Percentiles rank a stretch among this genome's conserved stretches.
Evolutionary conservation across 2,113 vertebrate genomes (phyloP).

Genomic region (Gobius niger): DNA sequence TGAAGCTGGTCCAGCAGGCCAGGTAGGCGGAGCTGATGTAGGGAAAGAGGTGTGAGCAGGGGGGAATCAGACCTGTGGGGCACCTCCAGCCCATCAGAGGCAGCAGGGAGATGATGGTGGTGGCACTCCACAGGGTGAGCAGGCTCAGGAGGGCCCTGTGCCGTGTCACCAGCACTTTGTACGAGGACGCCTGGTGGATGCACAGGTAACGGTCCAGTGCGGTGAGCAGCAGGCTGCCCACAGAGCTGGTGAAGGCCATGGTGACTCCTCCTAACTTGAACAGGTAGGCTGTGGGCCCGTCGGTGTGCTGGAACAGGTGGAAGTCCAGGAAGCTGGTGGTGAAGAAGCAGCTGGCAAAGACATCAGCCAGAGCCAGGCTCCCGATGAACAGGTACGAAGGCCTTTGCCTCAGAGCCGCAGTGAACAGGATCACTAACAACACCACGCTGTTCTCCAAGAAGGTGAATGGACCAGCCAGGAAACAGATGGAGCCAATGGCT

Average conservation of each 20-base stretch:
- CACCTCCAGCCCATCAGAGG: conserved; percentile 93
- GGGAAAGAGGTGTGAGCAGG: conserved; percentile 86
- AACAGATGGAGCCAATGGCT: conserved; percentile 80
- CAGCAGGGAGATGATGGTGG: conserved; percentile 77
- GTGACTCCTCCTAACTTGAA: conserved; percentile 90
- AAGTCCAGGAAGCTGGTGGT: conserved; percentile 86
- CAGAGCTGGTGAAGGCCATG: conserved; percentile 85
- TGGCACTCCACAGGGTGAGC: conserved; percentile 78
- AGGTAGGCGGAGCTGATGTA: conserved; percentile 80
- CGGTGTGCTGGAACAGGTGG: conserved; percentile 75
- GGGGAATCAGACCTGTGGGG: conserved; percentile 54
- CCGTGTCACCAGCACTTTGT: conserved; percentile 84
- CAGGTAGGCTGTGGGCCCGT: conserved; percentile 76
- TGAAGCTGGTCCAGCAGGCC: conserved; percentile 79
- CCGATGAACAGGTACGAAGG: conserved; percentile 90
- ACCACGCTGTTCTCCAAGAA: conserved; percentile 84
- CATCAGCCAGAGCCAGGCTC: conserved; percentile 87
- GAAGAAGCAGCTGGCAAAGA: conserved; percentile 87
- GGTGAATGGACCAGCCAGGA: conserved; percentile 81
- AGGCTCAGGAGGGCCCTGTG: conserved; percentile 77
- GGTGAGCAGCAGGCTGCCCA: conserved; percentile 90
- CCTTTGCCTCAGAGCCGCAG: conserved; percentile 73
- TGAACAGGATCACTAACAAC: conserved; percentile 80
- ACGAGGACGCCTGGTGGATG: conserved; percentile 79
- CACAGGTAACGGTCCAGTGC: conserved; percentile 90